Percentiles rank a stretch among this genome's conserved stretches.
Evolutionary conservation across 2,888 invertebrate species (phyloP).

Genomic region (Mimas tiliae): DNA sequence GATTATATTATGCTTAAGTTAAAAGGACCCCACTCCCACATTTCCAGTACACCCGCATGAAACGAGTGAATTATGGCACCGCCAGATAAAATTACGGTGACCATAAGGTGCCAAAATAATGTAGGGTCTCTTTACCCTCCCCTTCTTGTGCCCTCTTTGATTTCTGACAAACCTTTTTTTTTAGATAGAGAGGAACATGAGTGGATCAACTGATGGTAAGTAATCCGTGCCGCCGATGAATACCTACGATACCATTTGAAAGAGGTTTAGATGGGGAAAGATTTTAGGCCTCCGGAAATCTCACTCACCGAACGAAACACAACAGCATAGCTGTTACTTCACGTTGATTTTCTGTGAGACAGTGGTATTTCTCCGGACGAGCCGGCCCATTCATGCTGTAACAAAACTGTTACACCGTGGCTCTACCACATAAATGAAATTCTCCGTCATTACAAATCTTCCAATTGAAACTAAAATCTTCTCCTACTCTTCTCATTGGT

Average conservation of each 20-base stretch:
- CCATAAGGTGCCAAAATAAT: background rate
- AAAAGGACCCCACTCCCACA: background rate
- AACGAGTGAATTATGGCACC: background rate
- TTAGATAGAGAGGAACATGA: background rate
- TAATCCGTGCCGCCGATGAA: background rate
- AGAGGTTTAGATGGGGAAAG: background rate
- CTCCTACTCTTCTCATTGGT: background rate
- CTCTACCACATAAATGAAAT: background rate
- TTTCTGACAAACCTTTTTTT: background rate
- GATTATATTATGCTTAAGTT: background rate
- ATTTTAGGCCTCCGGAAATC: background rate
- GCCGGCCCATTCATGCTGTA: background rate
- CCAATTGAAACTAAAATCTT: background rate
- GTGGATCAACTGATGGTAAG: background rate
- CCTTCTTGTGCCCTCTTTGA: background rate
- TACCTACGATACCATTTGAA: background rate
- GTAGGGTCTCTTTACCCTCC: background rate
- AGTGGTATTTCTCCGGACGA: slow-evolving; percentile 1
- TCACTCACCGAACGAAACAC: background rate
- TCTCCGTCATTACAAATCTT: background rate
- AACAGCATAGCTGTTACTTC: background rate
- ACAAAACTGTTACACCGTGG: background rate
- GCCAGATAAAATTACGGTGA: background rate
- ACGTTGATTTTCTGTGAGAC: background rate
- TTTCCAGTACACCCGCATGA: background rate